Conservation (phyloP, 2,113 vertebrate species). For the Plotosus lineatus region DNA sequence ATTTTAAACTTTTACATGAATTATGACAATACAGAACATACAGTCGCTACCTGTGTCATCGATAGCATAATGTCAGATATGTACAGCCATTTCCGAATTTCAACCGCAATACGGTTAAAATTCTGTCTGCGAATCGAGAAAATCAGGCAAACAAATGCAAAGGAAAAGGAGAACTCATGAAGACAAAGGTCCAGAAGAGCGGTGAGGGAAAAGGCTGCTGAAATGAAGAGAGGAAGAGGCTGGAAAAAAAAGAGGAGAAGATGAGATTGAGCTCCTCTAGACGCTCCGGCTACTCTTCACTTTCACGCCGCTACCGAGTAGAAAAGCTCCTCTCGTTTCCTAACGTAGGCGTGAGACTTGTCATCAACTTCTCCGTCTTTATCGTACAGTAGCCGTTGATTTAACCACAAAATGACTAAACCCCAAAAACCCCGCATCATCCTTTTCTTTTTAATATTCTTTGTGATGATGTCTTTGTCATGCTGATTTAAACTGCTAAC, state of each 20-base stretch:
- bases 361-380: conserved; percentile 15
- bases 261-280: background rate
- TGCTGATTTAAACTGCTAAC: conserved; percentile 13
- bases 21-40: background rate
- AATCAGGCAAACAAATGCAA: conserved; percentile 70
- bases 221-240: conserved; percentile 67
- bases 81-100: conserved; percentile 75
- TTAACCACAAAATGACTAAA: conserved; percentile 29
- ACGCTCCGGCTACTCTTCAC: background rate
- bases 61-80: conserved; percentile 60
- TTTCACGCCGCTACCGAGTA: conserved; percentile 1
- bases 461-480: conserved; percentile 13
- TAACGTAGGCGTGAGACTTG: conserved; percentile 15
- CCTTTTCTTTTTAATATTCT: background rate
- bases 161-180: conserved; percentile 71
- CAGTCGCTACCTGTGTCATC: background rate
- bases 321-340: conserved; percentile 21
- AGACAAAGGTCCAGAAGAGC: conserved; percentile 74
- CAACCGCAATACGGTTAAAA: conserved; percentile 73
- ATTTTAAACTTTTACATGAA: background rate
- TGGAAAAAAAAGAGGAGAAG: conserved; percentile 28
- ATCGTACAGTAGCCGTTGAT: conserved; percentile 20
- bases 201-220: conserved; percentile 66
- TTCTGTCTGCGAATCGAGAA: conserved; percentile 74
- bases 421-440: background rate